These are phyloP conservation scores for Mustelus asterias DNA, from an alignment of 2,113 vertebrate genomes.

Conservation along the genomic window DNA sequence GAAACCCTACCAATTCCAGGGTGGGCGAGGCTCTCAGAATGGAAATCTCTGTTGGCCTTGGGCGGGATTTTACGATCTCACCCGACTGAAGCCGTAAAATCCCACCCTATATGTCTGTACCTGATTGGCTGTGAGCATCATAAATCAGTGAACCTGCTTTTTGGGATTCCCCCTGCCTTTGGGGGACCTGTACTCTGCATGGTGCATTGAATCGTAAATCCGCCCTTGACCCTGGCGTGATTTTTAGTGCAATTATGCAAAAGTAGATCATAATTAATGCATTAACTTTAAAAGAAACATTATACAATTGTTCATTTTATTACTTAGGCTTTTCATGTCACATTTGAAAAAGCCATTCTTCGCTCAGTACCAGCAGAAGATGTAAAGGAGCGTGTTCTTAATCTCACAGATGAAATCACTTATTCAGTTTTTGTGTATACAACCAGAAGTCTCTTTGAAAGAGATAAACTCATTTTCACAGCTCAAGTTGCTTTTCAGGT, in stretches of 20 bases:
- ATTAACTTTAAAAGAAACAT: not conserved
- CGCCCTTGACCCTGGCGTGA: not conserved
- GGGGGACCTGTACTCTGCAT: too few relatives aligned
- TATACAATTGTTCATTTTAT: not conserved
- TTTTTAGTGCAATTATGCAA: not conserved
- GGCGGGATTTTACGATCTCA: too few relatives aligned
- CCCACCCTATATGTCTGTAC: too few relatives aligned
- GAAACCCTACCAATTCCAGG: too few relatives aligned
- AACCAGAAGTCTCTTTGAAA: constrained; percentile 60
- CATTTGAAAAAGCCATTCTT: constrained; percentile 63
- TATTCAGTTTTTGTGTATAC: constrained; percentile 57
- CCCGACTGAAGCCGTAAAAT: too few relatives aligned
- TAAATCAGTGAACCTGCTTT: too few relatives aligned
- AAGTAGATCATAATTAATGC: not conserved
- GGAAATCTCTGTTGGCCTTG: too few relatives aligned
- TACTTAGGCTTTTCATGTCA: constrained; percentile 43
- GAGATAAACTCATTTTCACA: constrained; percentile 67
- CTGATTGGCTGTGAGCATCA: too few relatives aligned
- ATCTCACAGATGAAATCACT: constrained; percentile 64
- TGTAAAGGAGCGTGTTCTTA: constrained; percentile 51
- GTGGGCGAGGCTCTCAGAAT: too few relatives aligned
- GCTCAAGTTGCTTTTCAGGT: constrained; percentile 68
- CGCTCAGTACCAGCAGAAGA: constrained; percentile 42
- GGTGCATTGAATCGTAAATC: too few relatives aligned
- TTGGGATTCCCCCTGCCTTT: too few relatives aligned